Evolutionary conservation across 2,113 vertebrate species (phyloP).

Genomic region (Anoplopoma fimbria): DNA sequence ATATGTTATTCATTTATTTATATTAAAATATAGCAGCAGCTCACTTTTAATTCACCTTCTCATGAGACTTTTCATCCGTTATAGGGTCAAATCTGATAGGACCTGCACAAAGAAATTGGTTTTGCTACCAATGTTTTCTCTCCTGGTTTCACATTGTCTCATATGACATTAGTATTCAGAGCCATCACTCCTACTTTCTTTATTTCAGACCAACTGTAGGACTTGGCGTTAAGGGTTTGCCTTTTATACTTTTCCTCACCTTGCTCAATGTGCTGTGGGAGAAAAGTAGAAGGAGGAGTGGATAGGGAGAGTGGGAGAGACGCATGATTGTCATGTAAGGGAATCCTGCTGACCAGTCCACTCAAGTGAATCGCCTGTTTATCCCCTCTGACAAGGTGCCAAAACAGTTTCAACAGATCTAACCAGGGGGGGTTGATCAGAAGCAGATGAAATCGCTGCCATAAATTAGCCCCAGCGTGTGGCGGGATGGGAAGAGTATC

Average conservation of each 20-base stretch:
- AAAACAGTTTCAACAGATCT: constrained; percentile 78
- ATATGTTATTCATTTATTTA: constrained; percentile 9
- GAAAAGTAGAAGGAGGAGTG: constrained; percentile 2
- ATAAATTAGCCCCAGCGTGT: constrained; percentile 72
- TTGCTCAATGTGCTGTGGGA: neutral
- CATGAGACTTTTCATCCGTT: neutral
- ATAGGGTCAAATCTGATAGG: constrained; percentile 14
- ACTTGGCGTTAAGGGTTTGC: neutral
- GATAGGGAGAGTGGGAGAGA: neutral
- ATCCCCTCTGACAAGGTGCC: constrained; percentile 80
- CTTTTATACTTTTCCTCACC: constrained; percentile 13
- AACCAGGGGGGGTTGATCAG: constrained; percentile 71
- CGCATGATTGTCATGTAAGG: constrained; percentile 53
- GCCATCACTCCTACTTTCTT: neutral
- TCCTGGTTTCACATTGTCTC: neutral
- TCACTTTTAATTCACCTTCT: constrained; percentile 8
- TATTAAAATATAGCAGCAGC: constrained; percentile 4
- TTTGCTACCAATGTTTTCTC: neutral
- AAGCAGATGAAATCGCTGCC: constrained; percentile 77
- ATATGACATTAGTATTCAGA: constrained; percentile 13
- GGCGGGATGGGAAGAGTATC: constrained; percentile 56
- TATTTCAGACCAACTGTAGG: neutral
- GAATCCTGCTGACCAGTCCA: constrained; percentile 59
- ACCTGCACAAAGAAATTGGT: neutral
- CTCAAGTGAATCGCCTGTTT: constrained; percentile 66